phyloP scores from a whole-genome alignment of 2,797 vertebrate genomes.

The Epinephelus malabaricus region DNA sequence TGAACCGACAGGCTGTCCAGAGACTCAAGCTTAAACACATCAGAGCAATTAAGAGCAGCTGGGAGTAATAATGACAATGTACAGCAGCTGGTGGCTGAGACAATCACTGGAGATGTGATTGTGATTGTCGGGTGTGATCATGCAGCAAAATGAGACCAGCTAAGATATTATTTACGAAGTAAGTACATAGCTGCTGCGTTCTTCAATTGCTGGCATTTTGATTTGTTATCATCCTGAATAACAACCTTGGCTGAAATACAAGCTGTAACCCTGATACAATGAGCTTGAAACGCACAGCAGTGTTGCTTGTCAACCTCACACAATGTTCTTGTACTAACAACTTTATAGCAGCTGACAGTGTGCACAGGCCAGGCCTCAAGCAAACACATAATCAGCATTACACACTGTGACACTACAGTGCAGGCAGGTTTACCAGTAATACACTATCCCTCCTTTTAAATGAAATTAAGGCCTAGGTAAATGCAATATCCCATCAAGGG shows the following conservation, averaged over 20 bases:
- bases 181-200: background rate
- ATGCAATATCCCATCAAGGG: conserved; percentile 33
- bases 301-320: conserved; percentile 5
- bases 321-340: conserved; percentile 12
- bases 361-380: conserved; percentile 6
- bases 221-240: no score
- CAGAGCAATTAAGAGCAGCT: conserved; percentile 29
- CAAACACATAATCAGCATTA: conserved; percentile 10
- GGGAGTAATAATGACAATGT: conserved; percentile 4
- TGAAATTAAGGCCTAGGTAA: conserved; percentile 38
- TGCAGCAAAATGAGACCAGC: background rate
- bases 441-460: conserved; percentile 26
- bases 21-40: conserved; percentile 25
- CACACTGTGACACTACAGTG: background rate
- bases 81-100: conserved; percentile 15
- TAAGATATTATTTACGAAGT: background rate
- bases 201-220: background rate
- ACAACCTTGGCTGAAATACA: background rate
- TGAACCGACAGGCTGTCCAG: background rate
- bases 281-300: background rate
- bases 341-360: background rate
- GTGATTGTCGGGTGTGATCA: background rate
- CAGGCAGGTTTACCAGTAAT: conserved; percentile 13
- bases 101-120: background rate
- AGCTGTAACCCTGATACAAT: background rate